Percentiles rank a stretch among this genome's conserved stretches.
Evolutionary conservation across 2,888 invertebrate genomes (phyloP).

Genomic region (Lingula anatina): DNA sequence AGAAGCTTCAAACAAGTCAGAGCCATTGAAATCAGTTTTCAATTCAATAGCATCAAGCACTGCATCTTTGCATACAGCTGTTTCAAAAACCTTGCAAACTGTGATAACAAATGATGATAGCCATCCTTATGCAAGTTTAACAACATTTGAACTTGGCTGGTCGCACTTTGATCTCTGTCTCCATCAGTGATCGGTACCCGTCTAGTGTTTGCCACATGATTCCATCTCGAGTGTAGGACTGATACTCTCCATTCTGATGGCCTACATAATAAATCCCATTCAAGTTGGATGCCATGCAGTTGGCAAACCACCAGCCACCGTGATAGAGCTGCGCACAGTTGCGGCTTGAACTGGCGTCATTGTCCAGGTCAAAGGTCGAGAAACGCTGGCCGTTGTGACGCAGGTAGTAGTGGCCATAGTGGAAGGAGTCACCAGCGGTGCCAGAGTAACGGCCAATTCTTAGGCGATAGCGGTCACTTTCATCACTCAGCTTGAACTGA

Average conservation of each 20-base stretch:
- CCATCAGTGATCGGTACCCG: neutral
- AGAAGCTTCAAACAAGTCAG: too few species aligned
- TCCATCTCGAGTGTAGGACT: neutral
- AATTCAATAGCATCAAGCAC: too few species aligned
- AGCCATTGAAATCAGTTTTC: too few species aligned
- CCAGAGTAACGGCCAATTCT: neutral
- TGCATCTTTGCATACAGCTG: too few species aligned
- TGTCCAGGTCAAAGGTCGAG: slow-evolving; percentile 1
- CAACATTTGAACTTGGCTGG: neutral
- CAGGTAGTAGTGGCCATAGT: neutral
- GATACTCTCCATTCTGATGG: neutral
- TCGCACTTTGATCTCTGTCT: slow-evolving; percentile 1
- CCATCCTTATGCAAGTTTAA: too few species aligned
- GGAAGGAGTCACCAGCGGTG: neutral
- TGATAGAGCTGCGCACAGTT: neutral
- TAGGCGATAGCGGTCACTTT: neutral
- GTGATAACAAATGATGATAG: too few species aligned
- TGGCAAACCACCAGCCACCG: slow-evolving; percentile 8
- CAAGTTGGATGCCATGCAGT: slow-evolving; percentile 5
- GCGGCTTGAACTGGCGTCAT: neutral
- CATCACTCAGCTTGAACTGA: neutral
- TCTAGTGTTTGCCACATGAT: slow-evolving; percentile 2
- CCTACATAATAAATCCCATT: slow-evolving; percentile 10
- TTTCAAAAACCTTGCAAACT: too few species aligned
- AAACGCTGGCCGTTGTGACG: neutral